phyloP scores from a whole-genome alignment of 2,888 invertebrate genomes.

The Halictus ligatus region DNA sequence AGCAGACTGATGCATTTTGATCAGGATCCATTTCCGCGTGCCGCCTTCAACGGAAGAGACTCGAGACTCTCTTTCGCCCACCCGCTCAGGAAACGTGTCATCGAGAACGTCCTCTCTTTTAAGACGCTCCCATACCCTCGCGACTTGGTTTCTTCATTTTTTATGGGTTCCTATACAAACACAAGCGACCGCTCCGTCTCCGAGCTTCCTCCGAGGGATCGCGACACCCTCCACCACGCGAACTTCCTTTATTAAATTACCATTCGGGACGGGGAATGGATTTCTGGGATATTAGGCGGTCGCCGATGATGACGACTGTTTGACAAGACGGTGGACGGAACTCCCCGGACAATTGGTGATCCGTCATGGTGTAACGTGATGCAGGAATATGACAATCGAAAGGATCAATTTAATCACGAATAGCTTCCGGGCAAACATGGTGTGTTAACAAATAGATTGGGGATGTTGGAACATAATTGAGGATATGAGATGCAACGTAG shows the following conservation, averaged over 20 bases:
- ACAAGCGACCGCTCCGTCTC: not conserved
- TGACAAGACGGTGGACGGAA: not conserved
- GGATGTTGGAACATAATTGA: not conserved
- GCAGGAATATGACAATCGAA: not conserved
- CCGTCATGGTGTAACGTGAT: not conserved
- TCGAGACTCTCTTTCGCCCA: slow-evolving; percentile 50
- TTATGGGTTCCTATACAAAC: slow-evolving; percentile 44
- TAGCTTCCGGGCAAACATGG: not conserved
- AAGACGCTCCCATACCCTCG: slow-evolving; percentile 34
- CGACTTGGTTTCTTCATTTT: slow-evolving; percentile 57
- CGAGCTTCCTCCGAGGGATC: not conserved
- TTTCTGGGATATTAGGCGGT: not conserved
- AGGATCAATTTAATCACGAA: not conserved
- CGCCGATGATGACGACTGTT: not conserved
- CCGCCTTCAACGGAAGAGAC: slow-evolving; percentile 57
- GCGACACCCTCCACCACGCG: not conserved
- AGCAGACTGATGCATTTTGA: slow-evolving; percentile 68
- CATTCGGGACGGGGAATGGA: not conserved
- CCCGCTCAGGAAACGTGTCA: slow-evolving; percentile 55
- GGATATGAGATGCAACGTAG: not conserved
- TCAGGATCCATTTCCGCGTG: slow-evolving; percentile 69
- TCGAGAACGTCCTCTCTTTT: slow-evolving; percentile 54
- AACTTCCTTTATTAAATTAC: slow-evolving; percentile 13
- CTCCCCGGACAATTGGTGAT: not conserved
- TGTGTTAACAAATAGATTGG: not conserved